phyloP scores from a whole-genome alignment of 2,888 invertebrate genomes.

The Erynnis tages region DNA sequence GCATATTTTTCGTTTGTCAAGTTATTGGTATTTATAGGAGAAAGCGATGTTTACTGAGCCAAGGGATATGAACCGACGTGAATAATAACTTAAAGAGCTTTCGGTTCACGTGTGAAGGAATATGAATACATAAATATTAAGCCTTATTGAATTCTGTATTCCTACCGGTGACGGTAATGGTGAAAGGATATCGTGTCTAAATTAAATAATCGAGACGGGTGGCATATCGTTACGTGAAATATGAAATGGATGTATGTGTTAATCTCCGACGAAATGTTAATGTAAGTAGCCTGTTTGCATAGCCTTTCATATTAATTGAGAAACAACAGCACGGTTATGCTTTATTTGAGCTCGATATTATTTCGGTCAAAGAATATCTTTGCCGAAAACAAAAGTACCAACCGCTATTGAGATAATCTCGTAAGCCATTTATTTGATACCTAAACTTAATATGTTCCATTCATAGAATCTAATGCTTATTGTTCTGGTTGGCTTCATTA shows the following conservation, averaged over 20 bases:
- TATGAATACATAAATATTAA: slow-evolving; percentile 27
- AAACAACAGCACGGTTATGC: not conserved
- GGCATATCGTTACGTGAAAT: slow-evolving; percentile 17
- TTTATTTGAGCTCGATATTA: not conserved
- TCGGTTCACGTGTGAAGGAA: slow-evolving; percentile 25
- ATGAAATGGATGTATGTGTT: slow-evolving; percentile 16
- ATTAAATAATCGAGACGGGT: slow-evolving; percentile 17
- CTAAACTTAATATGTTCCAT: slow-evolving; percentile 29
- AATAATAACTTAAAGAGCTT: slow-evolving; percentile 26
- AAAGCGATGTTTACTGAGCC: slow-evolving; percentile 32
- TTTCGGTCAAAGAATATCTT: not conserved
- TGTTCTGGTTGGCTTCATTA: slow-evolving; percentile 35
- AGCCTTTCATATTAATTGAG: slow-evolving; percentile 3
- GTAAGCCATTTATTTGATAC: slow-evolving; percentile 19
- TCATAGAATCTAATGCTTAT: slow-evolving; percentile 15
- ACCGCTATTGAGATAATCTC: slow-evolving; percentile 17
- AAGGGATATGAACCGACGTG: slow-evolving; percentile 28
- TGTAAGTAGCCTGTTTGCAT: slow-evolving; percentile 7
- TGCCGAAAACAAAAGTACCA: slow-evolving; percentile 13
- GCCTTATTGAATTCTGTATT: slow-evolving; percentile 26
- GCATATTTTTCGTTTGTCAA: slow-evolving; percentile 23
- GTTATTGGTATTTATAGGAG: slow-evolving; percentile 37
- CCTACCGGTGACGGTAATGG: slow-evolving; percentile 27
- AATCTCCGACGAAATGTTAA: slow-evolving; percentile 9
- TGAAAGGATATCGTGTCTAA: slow-evolving; percentile 28